A percentile compares a stretch with the other conserved stretches of the same genome.
Conservation (phyloP, 2,888 invertebrate genomes). For the Dorcus parallelipipedus region DNA sequence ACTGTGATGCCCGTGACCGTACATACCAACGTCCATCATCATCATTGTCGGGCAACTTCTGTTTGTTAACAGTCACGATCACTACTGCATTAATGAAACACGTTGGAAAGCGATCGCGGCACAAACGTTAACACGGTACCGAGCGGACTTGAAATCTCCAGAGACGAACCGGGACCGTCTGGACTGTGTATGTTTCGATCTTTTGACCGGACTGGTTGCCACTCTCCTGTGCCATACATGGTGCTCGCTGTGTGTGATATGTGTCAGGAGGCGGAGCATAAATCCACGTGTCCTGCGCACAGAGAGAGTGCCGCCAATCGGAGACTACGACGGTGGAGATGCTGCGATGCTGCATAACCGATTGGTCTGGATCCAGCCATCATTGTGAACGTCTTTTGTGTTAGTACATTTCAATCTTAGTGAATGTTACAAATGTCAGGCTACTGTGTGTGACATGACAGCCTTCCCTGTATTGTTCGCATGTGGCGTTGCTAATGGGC, state of each 20-base stretch:
- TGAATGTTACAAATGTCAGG: slow-evolving; percentile 47
- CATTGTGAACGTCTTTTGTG: slow-evolving; percentile 40
- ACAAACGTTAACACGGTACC: not conserved
- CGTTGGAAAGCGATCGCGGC: not conserved
- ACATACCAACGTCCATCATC: slow-evolving; percentile 82
- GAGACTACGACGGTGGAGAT: slow-evolving; percentile 32
- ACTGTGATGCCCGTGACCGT: slow-evolving; percentile 59
- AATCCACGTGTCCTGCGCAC: slow-evolving; percentile 40
- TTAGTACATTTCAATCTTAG: slow-evolving; percentile 47
- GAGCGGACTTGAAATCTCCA: slow-evolving; percentile 5
- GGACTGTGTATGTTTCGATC: slow-evolving; percentile 22
- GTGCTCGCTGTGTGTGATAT: slow-evolving; percentile 27
- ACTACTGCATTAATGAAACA: too few relatives aligned
- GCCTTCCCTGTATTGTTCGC: slow-evolving; percentile 44
- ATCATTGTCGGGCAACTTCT: slow-evolving; percentile 54
- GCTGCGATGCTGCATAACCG: slow-evolving; percentile 42
- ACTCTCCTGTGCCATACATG: slow-evolving; percentile 25
- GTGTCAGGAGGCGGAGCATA: slow-evolving; percentile 36
- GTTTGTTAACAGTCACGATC: too few relatives aligned
- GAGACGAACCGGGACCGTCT: slow-evolving; percentile 11
- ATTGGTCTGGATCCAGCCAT: slow-evolving; percentile 51
- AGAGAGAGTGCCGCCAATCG: slow-evolving; percentile 36
- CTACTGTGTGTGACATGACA: slow-evolving; percentile 49
- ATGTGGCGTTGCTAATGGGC: slow-evolving; percentile 41
- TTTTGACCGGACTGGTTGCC: slow-evolving; percentile 25